phyloP scores from a whole-genome alignment of 2,113 vertebrate species.

The Calyptomena viridis region DNA sequence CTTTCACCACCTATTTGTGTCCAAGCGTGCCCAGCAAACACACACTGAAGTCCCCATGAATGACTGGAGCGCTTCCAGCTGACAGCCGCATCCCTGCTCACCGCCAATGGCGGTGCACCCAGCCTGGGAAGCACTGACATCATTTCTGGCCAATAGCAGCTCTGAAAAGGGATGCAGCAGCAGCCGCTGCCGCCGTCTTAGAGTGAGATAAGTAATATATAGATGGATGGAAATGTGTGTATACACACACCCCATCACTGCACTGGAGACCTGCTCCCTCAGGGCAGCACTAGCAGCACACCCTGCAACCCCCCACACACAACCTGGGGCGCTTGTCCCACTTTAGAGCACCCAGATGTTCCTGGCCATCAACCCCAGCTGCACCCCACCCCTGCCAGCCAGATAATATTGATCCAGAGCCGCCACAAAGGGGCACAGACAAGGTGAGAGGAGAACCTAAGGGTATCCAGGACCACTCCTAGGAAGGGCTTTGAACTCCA shows the following conservation, averaged over 20 bases:
- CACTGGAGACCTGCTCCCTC: background rate
- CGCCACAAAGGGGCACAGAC: slow-evolving; percentile 2
- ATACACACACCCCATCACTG: background rate
- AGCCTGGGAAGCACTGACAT: slow-evolving; percentile 90
- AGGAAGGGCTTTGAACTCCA: background rate
- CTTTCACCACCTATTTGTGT: slow-evolving; percentile 44
- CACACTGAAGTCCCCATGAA: slow-evolving; percentile 81
- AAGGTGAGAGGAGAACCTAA: background rate
- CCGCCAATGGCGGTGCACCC: slow-evolving; percentile 82
- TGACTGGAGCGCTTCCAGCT: slow-evolving; percentile 85
- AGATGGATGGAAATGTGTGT: slow-evolving; percentile 50
- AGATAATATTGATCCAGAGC: slow-evolving; percentile 6
- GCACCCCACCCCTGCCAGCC: slow-evolving; percentile 25
- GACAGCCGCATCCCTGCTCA: slow-evolving; percentile 79
- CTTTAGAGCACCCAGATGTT: slow-evolving; percentile 19
- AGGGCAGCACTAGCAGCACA: background rate
- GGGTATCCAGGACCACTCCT: background rate
- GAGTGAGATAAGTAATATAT: slow-evolving; percentile 64
- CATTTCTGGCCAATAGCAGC: slow-evolving; percentile 90
- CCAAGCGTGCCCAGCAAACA: slow-evolving; percentile 43
- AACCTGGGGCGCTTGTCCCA: background rate
- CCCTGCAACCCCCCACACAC: rapidly evolving
- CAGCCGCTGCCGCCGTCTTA: slow-evolving; percentile 48
- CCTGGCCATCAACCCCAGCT: background rate
- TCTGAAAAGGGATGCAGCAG: slow-evolving; percentile 80